Base-by-base conservation (phyloP, 2,113 vertebrate genomes). In the Eublepharis macularius region DNA sequence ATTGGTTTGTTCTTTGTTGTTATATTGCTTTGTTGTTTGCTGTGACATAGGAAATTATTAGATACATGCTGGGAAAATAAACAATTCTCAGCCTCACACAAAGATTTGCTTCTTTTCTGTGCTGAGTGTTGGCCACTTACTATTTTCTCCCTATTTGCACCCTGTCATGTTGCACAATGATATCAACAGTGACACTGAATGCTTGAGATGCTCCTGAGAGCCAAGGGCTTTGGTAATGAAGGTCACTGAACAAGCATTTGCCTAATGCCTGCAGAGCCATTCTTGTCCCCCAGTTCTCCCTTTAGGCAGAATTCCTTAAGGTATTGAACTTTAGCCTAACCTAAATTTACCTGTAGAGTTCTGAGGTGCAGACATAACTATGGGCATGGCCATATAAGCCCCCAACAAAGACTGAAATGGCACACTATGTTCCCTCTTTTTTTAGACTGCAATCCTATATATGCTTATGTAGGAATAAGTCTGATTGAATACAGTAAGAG, bases 221-320 rank as follows among this genome's bases (percentile, higher is more conserved):
- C 77, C 78, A 80, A 68, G 76, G 36, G 81, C 81, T 80, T 80
- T 75, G 36, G 57, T 68, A 84, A 80, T 75, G 86, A 87, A 87
- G 76, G 76, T 84, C 77, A 83, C 34, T 84, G 81, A 80, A 65
- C 76, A 80, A 65, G 57, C 43, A 54, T 83, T 83, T 80, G 54
- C 69, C 54, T 74, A 86, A 66, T 66, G 69, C 36, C 36, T 49
- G 26, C 5, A 49, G 49, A 82, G 41, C 69, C 65, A 72, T 82
- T 72, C 41, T 57, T 63, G 49, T 47, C 72, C 14, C 75, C 51
- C 16, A 49, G 12, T 73, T 83, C 57, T 73, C 45, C 77, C 60
- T 47, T 75, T 76, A 80, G 57, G 36, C 69, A 66, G 57, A 74
- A 34, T 84, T 73, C 34, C 75, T 80, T 49, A 51, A 51, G 77